A percentile compares a stretch with the other conserved stretches of the same genome.
Evolutionary conservation across 2,888 invertebrate genomes (phyloP).

Genomic region (Drosophila meridiana): DNA sequence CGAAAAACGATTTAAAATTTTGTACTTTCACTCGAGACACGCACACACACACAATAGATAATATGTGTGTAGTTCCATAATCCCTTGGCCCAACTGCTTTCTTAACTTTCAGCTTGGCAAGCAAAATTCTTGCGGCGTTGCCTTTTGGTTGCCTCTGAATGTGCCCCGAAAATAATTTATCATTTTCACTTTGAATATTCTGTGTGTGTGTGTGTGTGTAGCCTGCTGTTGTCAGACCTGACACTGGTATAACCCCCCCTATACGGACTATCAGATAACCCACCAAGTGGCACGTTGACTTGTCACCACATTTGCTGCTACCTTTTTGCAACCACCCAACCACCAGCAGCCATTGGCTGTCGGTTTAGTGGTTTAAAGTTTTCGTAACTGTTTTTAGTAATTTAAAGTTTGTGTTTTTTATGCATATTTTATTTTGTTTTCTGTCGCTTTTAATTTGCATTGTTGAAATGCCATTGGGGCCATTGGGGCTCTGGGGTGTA

Average conservation of each 20-base stretch:
- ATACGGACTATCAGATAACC: background rate
- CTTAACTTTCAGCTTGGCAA: slow-evolving; percentile 71
- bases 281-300: slow-evolving; percentile 40
- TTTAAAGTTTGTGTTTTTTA: slow-evolving; percentile 58
- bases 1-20: slow-evolving; percentile 83
- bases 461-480: slow-evolving; percentile 49
- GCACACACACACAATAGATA: slow-evolving; percentile 11
- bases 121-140: slow-evolving; percentile 76
- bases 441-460: slow-evolving; percentile 63
- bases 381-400: slow-evolving; percentile 53
- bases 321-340: slow-evolving; percentile 57
- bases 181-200: slow-evolving; percentile 66
- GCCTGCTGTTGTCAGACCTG: slow-evolving; percentile 23
- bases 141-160: slow-evolving; percentile 52
- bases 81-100: slow-evolving; percentile 55
- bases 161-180: slow-evolving; percentile 72
- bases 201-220: slow-evolving; percentile 20
- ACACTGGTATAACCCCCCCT: slow-evolving; percentile 13
- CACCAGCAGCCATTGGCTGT: background rate
- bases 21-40: slow-evolving; percentile 56
- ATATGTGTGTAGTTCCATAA: slow-evolving; percentile 19
- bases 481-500: slow-evolving; percentile 20
- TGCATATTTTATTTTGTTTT: slow-evolving; percentile 38
- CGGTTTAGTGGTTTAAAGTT: slow-evolving; percentile 62
- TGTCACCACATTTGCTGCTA: slow-evolving; percentile 55